Base-by-base conservation (phyloP, 2,113 vertebrate genomes). In the Taxidea taxus region DNA sequence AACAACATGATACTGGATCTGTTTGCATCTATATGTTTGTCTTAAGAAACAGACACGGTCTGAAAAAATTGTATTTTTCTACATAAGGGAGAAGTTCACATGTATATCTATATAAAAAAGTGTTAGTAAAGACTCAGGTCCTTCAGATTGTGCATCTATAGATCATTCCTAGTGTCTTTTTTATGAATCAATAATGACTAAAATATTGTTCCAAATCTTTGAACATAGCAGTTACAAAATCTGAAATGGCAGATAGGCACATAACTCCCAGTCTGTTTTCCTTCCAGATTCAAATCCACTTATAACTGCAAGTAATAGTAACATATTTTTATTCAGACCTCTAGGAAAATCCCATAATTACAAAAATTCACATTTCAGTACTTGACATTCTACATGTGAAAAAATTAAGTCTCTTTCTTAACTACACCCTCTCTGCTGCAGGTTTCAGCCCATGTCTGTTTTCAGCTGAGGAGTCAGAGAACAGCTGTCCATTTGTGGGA, bases 371-470 rank as follows among this genome's bases (percentile, higher is more conserved):
- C n/a, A 42, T 66, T 80, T 90, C 12, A 31, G 4, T 42, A 31
- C 9, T 93, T 81, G 51, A 77, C 27, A 42, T 47, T 82, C 49
- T 16, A 87, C 7, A 31, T 2, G 25, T 83, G 27, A 95, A 37
- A 58, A 94, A 29, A 3, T 51, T 93, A 51, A 42, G 78, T 94
- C 4, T 92, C 23, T 90, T 51, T 64, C 34, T 91, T 93, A 93
- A 62, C 14, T 78, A 49, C 4, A 25, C 15, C 12, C 20, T 4
- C 83, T 75, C 29, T 74, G 10, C 25, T 84, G 1, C 16, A 66
- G 54, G 2, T 16, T 58, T 64, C 58, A 94, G 29, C 15, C 44
- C 20, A 44, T 64, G 77, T 94, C n/a, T 23, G 18, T 3, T 20
- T 62, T 78, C 14, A 66, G 16, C 75, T 95, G 58, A 91, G 86